phyloP scores from a whole-genome alignment of 2,113 vertebrate genomes.

The Acrocephalus kingi region DNA sequence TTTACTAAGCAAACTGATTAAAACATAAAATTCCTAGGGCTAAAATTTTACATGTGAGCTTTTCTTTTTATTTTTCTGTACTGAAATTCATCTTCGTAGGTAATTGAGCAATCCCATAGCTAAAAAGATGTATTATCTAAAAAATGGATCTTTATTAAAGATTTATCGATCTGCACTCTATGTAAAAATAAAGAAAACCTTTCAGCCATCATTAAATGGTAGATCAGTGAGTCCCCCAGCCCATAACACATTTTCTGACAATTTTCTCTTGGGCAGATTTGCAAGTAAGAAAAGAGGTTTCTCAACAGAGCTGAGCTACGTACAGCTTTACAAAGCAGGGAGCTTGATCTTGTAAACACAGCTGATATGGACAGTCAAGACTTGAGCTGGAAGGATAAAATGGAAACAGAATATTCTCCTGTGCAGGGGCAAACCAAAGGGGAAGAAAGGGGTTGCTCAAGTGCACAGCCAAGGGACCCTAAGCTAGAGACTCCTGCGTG shows the following conservation, averaged over 20 bases:
- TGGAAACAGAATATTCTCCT: background rate
- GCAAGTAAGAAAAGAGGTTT: background rate
- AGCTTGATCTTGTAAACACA: background rate
- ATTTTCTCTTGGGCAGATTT: background rate
- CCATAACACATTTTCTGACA: background rate
- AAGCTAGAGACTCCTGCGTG: background rate
- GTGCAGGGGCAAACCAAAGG: background rate
- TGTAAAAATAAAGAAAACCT: constrained; percentile 31
- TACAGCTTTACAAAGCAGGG: background rate
- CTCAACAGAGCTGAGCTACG: background rate
- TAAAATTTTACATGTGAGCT: constrained; percentile 36
- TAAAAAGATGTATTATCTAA: constrained; percentile 21
- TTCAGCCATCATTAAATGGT: background rate
- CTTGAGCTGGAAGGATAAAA: background rate
- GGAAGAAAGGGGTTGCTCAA: background rate
- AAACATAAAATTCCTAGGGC: constrained; percentile 47
- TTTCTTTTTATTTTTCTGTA: background rate
- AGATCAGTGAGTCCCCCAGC: background rate
- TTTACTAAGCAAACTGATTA: constrained; percentile 85
- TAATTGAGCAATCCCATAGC: background rate
- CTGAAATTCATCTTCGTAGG: background rate
- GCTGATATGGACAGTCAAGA: background rate
- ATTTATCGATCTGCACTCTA: background rate
- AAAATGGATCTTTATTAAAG: constrained; percentile 44
- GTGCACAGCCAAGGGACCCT: background rate